phyloP scores from a whole-genome alignment of 1,140 invertebrate species.

The Brachionus plicatilis region DNA sequence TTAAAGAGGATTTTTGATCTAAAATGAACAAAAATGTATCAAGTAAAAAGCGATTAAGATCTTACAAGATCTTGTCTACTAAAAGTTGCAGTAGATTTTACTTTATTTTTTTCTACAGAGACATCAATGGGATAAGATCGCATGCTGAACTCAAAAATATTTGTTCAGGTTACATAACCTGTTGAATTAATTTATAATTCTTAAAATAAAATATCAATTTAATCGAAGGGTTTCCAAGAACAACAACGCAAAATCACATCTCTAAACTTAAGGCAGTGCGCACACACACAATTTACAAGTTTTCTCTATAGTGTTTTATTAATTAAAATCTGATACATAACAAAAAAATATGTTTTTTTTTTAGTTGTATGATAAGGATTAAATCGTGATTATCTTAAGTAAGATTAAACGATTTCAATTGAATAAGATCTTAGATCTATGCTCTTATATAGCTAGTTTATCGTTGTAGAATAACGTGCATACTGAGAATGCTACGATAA shows the following conservation, averaged over 20 bases:
- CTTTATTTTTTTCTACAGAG: neutral
- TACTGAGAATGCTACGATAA: neutral
- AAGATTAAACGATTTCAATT: constrained; percentile 6
- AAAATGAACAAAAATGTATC: too few relatives aligned
- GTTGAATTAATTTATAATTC: neutral
- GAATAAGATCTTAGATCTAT: neutral
- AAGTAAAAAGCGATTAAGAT: neutral
- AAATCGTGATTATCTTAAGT: constrained; percentile 10
- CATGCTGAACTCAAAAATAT: neutral
- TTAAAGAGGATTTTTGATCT: too few relatives aligned
- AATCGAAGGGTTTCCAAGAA: neutral
- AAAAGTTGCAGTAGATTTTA: neutral
- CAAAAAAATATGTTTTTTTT: constrained; percentile 2
- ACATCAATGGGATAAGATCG: neutral
- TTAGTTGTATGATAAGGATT: neutral
- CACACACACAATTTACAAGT: neutral
- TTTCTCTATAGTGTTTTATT: neutral
- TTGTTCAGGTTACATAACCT: neutral
- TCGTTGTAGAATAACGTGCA: neutral
- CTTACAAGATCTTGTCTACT: neutral
- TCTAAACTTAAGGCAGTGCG: neutral
- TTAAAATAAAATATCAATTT: neutral
- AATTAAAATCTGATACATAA: neutral
- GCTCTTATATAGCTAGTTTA: neutral
- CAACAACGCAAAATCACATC: neutral